Evolutionary conservation across 2,113 vertebrate species (phyloP).

Genomic region (Platanista minor): DNA sequence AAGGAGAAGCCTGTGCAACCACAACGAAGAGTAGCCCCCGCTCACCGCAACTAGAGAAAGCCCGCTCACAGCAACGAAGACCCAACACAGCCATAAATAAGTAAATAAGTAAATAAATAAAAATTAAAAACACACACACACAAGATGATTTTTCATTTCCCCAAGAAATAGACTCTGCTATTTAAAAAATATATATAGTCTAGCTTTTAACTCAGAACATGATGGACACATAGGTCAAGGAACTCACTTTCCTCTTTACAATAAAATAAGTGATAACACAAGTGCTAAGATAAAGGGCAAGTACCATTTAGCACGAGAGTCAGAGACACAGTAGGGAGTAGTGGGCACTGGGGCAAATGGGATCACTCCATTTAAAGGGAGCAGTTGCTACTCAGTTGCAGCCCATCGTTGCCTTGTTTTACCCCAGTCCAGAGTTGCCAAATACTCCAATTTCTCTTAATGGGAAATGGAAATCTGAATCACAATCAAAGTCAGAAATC

Average conservation of each 20-base stretch:
- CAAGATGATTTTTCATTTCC: background rate
- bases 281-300: background rate
- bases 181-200: background rate
- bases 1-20: too few relatives aligned
- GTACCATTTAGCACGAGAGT: background rate
- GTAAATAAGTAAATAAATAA: too few relatives aligned
- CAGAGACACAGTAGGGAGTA: background rate
- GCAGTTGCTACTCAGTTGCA: background rate
- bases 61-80: fast-evolving
- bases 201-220: background rate
- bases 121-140: background rate
- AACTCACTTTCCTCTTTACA: background rate
- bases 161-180: background rate
- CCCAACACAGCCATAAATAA: too few relatives aligned
- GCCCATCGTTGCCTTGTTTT: background rate
- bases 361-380: background rate
- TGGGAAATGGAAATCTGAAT: background rate
- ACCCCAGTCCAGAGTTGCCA: background rate
- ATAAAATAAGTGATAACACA: background rate
- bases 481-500: background rate
- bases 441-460: background rate
- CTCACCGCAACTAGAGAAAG: too few relatives aligned
- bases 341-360: background rate
- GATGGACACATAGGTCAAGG: background rate
- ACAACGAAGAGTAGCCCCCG: too few relatives aligned